phyloP scores from a whole-genome alignment of 2,113 vertebrate species.

The Oxyruncus cristatus region DNA sequence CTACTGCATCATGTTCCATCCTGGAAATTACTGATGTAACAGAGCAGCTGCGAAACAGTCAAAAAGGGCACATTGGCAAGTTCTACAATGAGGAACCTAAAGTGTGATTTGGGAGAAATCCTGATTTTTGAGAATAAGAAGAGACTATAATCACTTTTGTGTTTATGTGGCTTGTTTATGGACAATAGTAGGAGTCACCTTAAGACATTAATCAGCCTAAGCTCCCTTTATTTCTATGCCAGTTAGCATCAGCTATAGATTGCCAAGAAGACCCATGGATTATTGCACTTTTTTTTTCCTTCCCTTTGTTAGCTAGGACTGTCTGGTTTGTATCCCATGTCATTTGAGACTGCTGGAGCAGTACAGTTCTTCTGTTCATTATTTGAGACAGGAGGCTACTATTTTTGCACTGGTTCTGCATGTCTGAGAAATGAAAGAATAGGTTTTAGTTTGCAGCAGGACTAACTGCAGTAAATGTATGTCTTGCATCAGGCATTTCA shows the following conservation, averaged over 20 bases:
- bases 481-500: background rate
- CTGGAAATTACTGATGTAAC: background rate
- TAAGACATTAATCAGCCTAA: background rate
- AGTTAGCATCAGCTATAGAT: background rate
- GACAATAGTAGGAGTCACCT: rapidly evolving
- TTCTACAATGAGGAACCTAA: background rate
- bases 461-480: background rate
- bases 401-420: background rate
- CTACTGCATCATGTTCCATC: background rate
- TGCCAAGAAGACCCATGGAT: background rate
- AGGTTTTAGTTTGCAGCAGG: background rate
- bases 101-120: background rate
- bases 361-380: background rate
- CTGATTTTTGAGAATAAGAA: background rate
- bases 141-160: background rate
- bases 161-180: background rate
- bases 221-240: background rate
- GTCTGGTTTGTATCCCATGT: background rate
- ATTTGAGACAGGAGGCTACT: background rate
- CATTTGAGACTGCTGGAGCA: background rate
- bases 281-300: rapidly evolving
- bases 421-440: background rate
- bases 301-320: background rate
- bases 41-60: background rate
- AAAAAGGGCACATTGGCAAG: rapidly evolving